Base-by-base conservation (phyloP, 2,113 vertebrate species). In the Blennius ocellaris region DNA sequence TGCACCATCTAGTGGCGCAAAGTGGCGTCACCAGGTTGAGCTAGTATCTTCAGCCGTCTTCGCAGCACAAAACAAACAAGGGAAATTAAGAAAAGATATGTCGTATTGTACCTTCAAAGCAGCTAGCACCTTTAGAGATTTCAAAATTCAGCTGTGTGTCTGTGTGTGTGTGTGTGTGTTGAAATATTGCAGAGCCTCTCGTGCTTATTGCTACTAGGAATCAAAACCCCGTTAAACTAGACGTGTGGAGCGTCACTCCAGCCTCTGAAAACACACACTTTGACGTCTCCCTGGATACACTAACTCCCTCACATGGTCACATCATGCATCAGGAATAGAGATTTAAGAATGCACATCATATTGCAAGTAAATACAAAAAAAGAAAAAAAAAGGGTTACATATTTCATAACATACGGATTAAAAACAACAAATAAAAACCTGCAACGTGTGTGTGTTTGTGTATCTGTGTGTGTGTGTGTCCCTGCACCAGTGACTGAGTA, bases 131-230 rank as follows among this genome's bases (percentile, higher is more conserved):
- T 16, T 73, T 71, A 78, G 45, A 66, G 60, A 73, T 45, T 54
- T 15, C 0, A 30, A 51, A 39, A 69, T 64, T 68, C 38, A 38
- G 65, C 6, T 10, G 9, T 51, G 53, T 80, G 38, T 72, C 5
- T 16, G 39, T 57, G 61, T 57, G 53, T 60, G 53, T 81, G 73
- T 69, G 30, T 39, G 49, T 58, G 65, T 67, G 67, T 62, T 49
- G 56, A 49, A 30, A 6, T 14, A 69, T 67, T 68, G 50, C 51
- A 69, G 60, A 55, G 79, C 65, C 65, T 37, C 74, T 84, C 72
- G 75, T 82, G 70, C 79, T 84, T 90, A 89, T 91, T 91, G 90
- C 89, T 90, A 69, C 76, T 60, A 81, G 54, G 14, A 81, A 82
- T 72, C 47, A 0, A 50, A 38, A 63, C 5, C 39, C 7, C 11